These are phyloP conservation scores for Parazoanthus swiftii DNA, from an alignment of 92 coral and sea anemone genomes.

Conservation along the genomic window DNA sequence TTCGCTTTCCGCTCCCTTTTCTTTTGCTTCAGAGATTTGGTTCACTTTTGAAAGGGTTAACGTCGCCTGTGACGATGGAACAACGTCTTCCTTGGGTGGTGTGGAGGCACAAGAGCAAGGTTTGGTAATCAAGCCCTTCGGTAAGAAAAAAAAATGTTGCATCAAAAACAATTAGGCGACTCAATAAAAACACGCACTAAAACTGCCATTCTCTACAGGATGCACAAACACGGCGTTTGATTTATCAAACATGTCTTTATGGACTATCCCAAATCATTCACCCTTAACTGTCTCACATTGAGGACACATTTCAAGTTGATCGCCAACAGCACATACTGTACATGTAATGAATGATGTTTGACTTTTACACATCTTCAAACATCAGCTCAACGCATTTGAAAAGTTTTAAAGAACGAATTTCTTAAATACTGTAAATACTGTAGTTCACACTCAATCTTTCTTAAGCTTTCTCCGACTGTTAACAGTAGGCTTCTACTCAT, in stretches of 20 bases:
- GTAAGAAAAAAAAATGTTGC: not conserved
- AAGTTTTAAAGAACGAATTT: not conserved
- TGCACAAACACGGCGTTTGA: no score
- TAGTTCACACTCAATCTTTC: no score
- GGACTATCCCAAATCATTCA: no score
- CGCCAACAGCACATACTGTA: no score
- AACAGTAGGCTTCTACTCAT: not conserved
- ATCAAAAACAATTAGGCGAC: not conserved
- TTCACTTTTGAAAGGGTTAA: not conserved
- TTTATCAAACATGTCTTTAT: no score
- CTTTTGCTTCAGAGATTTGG: constrained; percentile 1
- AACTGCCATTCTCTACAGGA: not conserved
- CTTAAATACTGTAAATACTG: no score
- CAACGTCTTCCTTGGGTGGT: not conserved
- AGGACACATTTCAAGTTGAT: not conserved
- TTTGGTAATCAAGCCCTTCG: constrained; percentile 10
- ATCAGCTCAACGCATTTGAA: no score
- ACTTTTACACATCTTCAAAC: not conserved
- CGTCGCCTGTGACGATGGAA: not conserved
- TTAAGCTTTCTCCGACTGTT: not conserved
- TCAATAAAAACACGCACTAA: not conserved
- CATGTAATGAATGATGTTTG: no score
- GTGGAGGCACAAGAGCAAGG: not conserved
- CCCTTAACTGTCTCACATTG: no score
- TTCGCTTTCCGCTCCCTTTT: constrained; percentile 19